Conservation (phyloP, 2,797 vertebrate species). For the Carduelis carduelis region DNA sequence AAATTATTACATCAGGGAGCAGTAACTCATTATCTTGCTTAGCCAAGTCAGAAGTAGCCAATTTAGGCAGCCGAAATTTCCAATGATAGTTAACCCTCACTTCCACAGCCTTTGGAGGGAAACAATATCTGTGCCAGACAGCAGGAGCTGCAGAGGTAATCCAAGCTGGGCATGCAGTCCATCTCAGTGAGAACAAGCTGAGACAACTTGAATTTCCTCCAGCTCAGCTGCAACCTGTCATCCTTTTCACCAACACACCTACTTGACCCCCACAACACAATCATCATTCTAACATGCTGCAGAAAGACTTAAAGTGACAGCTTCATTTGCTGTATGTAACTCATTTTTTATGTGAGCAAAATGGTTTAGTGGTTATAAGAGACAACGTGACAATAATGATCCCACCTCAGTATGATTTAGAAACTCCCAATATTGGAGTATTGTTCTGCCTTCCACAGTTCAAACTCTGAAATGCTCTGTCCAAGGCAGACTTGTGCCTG, state of each 20-base stretch:
- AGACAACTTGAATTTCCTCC: constrained; percentile 5
- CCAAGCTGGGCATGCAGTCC: not conserved
- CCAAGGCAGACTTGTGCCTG: not conserved
- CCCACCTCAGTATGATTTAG: not conserved
- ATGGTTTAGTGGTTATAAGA: not conserved
- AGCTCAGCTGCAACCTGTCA: constrained; percentile 14
- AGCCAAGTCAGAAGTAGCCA: not conserved
- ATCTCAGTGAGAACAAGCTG: not conserved
- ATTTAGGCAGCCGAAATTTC: not conserved
- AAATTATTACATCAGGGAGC: constrained; percentile 1
- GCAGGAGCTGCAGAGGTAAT: not conserved
- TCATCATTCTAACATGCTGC: not conserved
- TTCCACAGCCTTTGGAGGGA: not conserved
- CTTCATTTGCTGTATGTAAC: not conserved
- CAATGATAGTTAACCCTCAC: not conserved
- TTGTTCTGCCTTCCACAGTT: not conserved
- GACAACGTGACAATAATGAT: not conserved
- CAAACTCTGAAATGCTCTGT: not conserved
- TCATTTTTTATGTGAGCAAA: not conserved
- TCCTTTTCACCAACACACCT: not conserved
- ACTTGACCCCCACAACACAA: not conserved
- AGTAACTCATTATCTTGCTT: not conserved
- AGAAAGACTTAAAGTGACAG: not conserved
- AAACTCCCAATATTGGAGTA: not conserved
- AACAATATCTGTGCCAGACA: not conserved